Percentiles rank a stretch among this genome's conserved stretches.
Conservation (phyloP, 2,113 vertebrate species). For the Gila orcuttii region DNA sequence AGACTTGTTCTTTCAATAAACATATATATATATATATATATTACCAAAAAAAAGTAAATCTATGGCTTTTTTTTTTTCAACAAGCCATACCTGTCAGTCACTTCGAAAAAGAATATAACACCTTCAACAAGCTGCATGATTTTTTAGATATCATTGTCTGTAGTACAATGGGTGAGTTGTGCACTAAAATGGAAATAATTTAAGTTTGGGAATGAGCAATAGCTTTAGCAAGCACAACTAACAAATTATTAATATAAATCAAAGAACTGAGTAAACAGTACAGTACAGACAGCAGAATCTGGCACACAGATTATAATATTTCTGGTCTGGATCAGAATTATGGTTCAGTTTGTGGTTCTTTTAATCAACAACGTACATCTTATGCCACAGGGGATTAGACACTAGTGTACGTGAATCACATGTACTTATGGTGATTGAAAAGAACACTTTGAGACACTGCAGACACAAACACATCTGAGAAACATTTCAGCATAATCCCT, state of each 20-base stretch:
- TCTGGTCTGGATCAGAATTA: not conserved
- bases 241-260: not conserved
- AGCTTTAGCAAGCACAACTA: not conserved
- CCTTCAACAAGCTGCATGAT: too few species aligned
- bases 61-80: not conserved
- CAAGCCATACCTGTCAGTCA: not conserved
- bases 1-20: too few species aligned
- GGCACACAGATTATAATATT: not conserved
- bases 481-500: not conserved
- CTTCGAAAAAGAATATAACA: too few species aligned
- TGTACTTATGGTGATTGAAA: not conserved
- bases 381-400: not conserved
- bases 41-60: too few species aligned
- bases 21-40: too few species aligned
- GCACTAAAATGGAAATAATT: too few species aligned
- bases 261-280: not conserved
- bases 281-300: not conserved
- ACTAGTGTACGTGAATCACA: not conserved
- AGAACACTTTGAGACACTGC: not conserved
- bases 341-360: not conserved
- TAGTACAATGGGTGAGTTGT: too few species aligned
- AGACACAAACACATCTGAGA: slow-evolving; percentile 22
- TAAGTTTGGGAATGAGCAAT: not conserved
- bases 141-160: not conserved
- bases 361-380: not conserved